Evolutionary conservation across 2,888 invertebrate species (phyloP), one percentile per base, ranked within the genome.

Genomic region (Eristalinus aeneus): DNA sequence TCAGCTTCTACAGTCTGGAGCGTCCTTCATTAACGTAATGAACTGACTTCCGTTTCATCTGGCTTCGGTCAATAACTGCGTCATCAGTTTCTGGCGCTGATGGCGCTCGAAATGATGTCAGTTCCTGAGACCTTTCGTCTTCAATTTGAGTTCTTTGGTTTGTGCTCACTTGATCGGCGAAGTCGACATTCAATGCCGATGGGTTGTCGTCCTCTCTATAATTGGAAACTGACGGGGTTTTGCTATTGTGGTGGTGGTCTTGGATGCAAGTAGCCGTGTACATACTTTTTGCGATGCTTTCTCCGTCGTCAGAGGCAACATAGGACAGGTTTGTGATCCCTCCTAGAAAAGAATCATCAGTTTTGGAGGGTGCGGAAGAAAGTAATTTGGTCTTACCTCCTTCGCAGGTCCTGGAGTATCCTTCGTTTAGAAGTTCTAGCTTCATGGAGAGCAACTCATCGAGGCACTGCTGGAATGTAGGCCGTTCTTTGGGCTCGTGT

Each of bases 401-500:
- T 56, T 82, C 74, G 22, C 46, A 65, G 4, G 56, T 12, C 31
- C 58, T 73, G 6, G 20, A n/a, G n/a, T 74, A 71, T 1, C 63
- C 71, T 5, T 22, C 58, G 71, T 86, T 86, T 10, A 86, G 12
- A 5, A 65, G 22, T 31, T 78, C 78, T 11, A 89, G 88, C 71
- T 89, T 90, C 20, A 92, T 90, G n/a, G 88, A 81, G 73, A 90
- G 86, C 12, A 92, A 68, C 4, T 88, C 87, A 39, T 95, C 95
- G 58, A 97, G 93, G 90, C 97, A 97, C 89, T 95, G 94, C 87
- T 96, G 95, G 92, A 99, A 99, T 65, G 96, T 96, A 1, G 98
- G 98, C 77, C 99, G 94, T 87, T 95, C 94, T 86, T 97, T 97
- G 0, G 97, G 95, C 61, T 94, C 94, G 90, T 95, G 96, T 90